Percentiles rank a stretch among this genome's conserved stretches.
Evolutionary conservation across 2,797 vertebrate genomes (phyloP).

Genomic region (Sebastes alutus): DNA sequence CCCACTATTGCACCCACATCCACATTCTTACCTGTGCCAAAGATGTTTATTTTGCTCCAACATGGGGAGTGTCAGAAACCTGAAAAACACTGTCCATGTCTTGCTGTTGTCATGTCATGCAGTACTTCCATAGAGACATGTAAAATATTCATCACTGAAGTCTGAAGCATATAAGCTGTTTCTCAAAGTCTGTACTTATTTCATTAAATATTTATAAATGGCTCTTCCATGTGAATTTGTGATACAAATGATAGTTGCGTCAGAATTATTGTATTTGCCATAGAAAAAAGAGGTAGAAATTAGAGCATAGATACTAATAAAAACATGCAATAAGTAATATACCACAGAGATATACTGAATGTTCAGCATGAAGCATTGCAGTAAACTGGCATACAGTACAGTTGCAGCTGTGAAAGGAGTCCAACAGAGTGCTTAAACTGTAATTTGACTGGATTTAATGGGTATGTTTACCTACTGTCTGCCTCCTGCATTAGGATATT

Average conservation of each 20-base stretch:
- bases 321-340: background rate
- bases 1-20: background rate
- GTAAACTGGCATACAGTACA: background rate
- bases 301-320: background rate
- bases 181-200: background rate
- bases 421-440: background rate
- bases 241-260: background rate
- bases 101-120: background rate
- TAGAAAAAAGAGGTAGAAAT: background rate
- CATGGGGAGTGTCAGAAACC: background rate
- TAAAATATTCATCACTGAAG: background rate
- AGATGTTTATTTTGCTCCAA: background rate
- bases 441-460: constrained; percentile 18
- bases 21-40: background rate
- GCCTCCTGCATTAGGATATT: constrained; percentile 6
- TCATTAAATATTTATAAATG: background rate
- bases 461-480: constrained; percentile 13
- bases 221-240: background rate
- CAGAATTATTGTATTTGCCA: background rate
- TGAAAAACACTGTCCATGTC: background rate
- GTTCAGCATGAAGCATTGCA: background rate
- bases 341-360: background rate
- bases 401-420: constrained; percentile 18
- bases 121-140: background rate
- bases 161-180: background rate